Percentiles rank a stretch among this genome's conserved stretches.
Conservation (phyloP, 2,113 vertebrate genomes). For the Urocolius indicus region DNA sequence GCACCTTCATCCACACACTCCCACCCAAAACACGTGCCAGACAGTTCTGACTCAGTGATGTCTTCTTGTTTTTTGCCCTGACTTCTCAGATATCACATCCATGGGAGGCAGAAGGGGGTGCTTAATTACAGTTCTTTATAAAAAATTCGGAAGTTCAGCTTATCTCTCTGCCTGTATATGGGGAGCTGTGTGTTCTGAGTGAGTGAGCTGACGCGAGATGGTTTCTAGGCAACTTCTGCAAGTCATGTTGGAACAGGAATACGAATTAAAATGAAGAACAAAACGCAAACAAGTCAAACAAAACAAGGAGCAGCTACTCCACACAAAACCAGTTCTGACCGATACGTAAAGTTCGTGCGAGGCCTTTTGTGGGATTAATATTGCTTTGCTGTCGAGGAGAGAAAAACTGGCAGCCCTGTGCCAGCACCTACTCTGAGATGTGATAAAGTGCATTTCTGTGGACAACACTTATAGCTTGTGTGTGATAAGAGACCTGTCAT, state of each 20-base stretch:
- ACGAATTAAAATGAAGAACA: slow-evolving; percentile 4
- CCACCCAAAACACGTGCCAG: not conserved
- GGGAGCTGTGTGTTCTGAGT: slow-evolving; percentile 39
- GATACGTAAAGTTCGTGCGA: not conserved
- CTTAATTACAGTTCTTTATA: slow-evolving; percentile 61
- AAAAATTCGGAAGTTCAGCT: slow-evolving; percentile 54
- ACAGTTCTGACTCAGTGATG: not conserved
- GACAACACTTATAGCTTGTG: not conserved
- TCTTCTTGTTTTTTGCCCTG: not conserved
- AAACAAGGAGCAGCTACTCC: slow-evolving; percentile 41
- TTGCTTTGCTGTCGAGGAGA: not conserved
- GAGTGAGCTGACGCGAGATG: slow-evolving; percentile 30
- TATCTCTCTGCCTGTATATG: slow-evolving; percentile 67
- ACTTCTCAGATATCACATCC: slow-evolving; percentile 33
- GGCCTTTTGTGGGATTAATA: slow-evolving; percentile 45
- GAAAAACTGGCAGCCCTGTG: not conserved
- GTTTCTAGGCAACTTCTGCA: slow-evolving; percentile 71
- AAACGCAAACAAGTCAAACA: slow-evolving; percentile 31
- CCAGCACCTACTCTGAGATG: not conserved
- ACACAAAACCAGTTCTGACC: slow-evolving; percentile 3
- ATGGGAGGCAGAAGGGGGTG: not conserved
- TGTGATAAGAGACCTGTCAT: not conserved
- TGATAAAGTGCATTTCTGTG: not conserved
- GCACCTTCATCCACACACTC: not conserved
- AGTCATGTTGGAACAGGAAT: slow-evolving; percentile 16